Percentiles rank a stretch among this genome's conserved stretches.
These are phyloP conservation scores for Apomyelois bistriatella DNA, from an alignment of 2,888 invertebrate genomes.

Conservation along the genomic window DNA sequence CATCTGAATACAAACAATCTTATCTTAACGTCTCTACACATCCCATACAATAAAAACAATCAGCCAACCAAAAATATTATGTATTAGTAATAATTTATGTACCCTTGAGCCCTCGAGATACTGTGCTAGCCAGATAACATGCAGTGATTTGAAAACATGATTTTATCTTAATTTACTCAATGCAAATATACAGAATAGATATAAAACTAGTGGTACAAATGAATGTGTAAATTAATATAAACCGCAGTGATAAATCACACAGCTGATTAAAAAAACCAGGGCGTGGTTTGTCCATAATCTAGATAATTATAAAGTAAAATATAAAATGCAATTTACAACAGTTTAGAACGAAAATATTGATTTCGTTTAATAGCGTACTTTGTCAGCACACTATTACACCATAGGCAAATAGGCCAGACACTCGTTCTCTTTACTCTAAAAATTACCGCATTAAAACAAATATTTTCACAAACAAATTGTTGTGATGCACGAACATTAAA, in stretches of 20 bases:
- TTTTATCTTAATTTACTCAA: not conserved
- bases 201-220: not conserved
- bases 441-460: constrained; percentile 52
- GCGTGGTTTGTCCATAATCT: not conserved
- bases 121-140: not conserved
- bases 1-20: too few relatives aligned
- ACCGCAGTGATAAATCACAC: constrained; percentile 11
- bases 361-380: too few relatives aligned
- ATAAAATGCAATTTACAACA: too few relatives aligned
- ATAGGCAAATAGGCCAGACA: too few relatives aligned
- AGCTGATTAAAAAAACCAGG: not conserved
- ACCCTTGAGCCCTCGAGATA: not conserved
- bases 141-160: not conserved
- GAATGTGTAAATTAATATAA: not conserved
- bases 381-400: too few relatives aligned
- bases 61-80: too few relatives aligned
- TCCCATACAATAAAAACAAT: too few relatives aligned
- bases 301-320: not conserved
- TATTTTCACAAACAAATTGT: constrained; percentile 29
- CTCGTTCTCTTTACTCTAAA: constrained; percentile 25
- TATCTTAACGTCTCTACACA: too few relatives aligned
- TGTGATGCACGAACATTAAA: constrained; percentile 22
- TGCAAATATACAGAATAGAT: not conserved
- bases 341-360: too few relatives aligned
- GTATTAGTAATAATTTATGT: not conserved